Evolutionary conservation across 2,888 invertebrate genomes (phyloP).

Genomic region (Atrina japonica): DNA sequence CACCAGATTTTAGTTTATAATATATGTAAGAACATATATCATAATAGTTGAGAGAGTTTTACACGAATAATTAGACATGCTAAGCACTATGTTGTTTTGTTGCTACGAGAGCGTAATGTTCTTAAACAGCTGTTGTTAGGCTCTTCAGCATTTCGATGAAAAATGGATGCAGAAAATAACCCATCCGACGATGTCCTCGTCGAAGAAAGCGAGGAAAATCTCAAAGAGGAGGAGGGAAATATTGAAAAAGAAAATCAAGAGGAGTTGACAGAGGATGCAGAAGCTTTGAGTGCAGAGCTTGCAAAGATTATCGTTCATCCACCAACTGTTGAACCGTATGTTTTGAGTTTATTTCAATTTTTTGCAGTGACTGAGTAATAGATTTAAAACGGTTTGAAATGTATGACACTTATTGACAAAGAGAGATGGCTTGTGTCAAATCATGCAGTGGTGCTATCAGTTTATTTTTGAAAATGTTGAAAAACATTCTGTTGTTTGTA

Average conservation of each 20-base stretch:
- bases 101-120: slow-evolving; percentile 62
- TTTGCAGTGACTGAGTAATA: too few relatives aligned
- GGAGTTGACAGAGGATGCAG: slow-evolving; percentile 66
- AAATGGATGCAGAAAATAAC: slow-evolving; percentile 28
- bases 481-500: too few relatives aligned
- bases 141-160: slow-evolving; percentile 4
- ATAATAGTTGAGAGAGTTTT: too few relatives aligned
- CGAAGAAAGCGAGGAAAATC: slow-evolving; percentile 50
- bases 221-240: slow-evolving; percentile 54
- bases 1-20: too few relatives aligned
- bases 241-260: slow-evolving; percentile 47
- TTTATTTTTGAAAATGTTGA: too few relatives aligned
- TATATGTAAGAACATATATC: too few relatives aligned
- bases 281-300: slow-evolving; percentile 74
- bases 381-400: background rate
- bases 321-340: slow-evolving; percentile 65
- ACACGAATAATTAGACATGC: too few relatives aligned
- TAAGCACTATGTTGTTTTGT: slow-evolving; percentile 53
- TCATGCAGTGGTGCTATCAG: too few relatives aligned
- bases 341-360: background rate
- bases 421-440: too few relatives aligned
- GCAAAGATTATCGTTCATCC: slow-evolving; percentile 74
- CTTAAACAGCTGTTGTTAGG: slow-evolving; percentile 55
- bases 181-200: slow-evolving; percentile 31
- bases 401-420: too few relatives aligned